phyloP scores from a whole-genome alignment of 2,888 invertebrate genomes.

The Epinotia nisella region DNA sequence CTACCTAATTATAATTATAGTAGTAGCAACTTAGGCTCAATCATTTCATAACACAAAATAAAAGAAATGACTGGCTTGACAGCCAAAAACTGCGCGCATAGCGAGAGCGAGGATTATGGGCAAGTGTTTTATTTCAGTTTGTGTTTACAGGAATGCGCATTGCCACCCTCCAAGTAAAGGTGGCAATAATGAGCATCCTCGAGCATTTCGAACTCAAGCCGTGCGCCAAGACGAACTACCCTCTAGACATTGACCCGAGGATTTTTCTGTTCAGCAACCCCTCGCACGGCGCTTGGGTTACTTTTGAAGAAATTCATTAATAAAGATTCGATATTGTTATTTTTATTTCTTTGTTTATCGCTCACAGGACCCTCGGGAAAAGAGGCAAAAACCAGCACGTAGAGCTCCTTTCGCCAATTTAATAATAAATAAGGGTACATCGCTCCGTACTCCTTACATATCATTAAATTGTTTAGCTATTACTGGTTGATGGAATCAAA shows the following conservation, averaged over 20 bases:
- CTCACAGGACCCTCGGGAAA: no score
- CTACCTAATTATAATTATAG: background rate
- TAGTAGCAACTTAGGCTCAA: background rate
- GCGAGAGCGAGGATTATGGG: no score
- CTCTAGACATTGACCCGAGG: slow-evolving; percentile 49
- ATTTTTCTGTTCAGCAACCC: slow-evolving; percentile 27
- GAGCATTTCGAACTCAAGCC: slow-evolving; percentile 51
- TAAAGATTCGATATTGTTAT: background rate
- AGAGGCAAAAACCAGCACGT: no score
- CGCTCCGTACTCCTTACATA: no score
- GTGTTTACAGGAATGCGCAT: slow-evolving; percentile 50
- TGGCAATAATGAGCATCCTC: slow-evolving; percentile 49
- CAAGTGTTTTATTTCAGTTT: background rate
- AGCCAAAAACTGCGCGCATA: no score
- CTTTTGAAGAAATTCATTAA: slow-evolving; percentile 23
- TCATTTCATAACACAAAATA: no score
- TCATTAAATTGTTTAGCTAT: no score
- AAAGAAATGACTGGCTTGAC: no score
- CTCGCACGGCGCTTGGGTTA: slow-evolving; percentile 24
- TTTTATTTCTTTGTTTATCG: background rate
- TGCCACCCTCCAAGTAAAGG: slow-evolving; percentile 51
- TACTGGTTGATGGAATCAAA: no score
- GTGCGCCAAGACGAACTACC: slow-evolving; percentile 50
- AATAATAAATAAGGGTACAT: no score
- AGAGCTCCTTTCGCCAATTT: no score